Evolutionary conservation across 2,888 invertebrate species (phyloP).

Genomic region (Oligia latruncula): DNA sequence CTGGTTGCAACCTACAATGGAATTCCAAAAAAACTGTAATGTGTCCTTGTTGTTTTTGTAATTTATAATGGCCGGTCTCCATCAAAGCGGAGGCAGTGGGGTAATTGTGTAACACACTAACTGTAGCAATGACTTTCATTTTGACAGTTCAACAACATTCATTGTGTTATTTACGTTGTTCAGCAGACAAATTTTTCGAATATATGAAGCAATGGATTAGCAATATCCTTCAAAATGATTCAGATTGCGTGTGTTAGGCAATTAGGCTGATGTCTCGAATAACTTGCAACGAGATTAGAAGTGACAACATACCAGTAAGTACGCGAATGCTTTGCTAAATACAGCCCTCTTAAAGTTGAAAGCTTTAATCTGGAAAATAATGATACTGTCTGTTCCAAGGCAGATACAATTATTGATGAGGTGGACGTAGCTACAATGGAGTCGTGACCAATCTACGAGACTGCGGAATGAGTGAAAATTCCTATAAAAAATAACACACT

Average conservation of each 20-base stretch:
- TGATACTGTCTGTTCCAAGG: not conserved
- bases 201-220: not conserved
- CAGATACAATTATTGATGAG: no score
- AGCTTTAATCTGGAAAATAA: not conserved
- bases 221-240: not conserved
- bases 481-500: constrained; percentile 2
- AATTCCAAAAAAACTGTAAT: not conserved
- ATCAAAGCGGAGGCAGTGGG: not conserved
- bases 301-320: not conserved
- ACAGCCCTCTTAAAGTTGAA: not conserved
- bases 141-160: not conserved
- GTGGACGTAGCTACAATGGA: not conserved
- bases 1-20: constrained; percentile 92
- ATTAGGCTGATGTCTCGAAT: not conserved
- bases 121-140: not conserved
- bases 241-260: not conserved
- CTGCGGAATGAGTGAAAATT: not conserved
- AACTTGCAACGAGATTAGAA: not conserved
- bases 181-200: not conserved
- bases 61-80: not conserved
- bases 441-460: not conserved
- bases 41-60: not conserved
- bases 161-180: not conserved
- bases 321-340: not conserved
- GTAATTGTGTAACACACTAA: not conserved